Evolutionary conservation across 2,888 invertebrate genomes (phyloP), one percentile per base, ranked within the genome.

Genomic region (Clostera curtula): DNA sequence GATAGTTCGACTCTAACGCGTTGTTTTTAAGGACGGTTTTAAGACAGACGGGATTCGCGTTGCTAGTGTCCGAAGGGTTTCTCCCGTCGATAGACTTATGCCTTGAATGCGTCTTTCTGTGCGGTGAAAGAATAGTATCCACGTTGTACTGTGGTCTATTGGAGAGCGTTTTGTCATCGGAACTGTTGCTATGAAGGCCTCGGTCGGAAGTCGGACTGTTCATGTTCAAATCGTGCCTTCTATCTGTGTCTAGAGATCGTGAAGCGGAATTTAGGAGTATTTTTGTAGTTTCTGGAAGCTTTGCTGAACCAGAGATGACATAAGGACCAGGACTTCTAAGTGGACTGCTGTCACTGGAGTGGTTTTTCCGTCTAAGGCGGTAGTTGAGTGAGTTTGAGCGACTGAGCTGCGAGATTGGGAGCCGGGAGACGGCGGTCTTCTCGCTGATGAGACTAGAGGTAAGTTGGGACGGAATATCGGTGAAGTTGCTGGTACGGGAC

Each of bases 51-150:
- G 56, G 41, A 20, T 75, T 79, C 3, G 73, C 72, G 36, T 79
- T 82, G 25, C 49, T 68, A 0, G 60, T 23, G 15, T 87, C 76
- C 7, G 73, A 67, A 4, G 71, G 59, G n/a, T 66, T 75, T 44
- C 74, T 67, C 10, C 71, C 76, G 17, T 87, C 87, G 21, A 85
- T 73, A 1, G 86, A 85, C 42, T 84, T 83, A 60, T 87, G 85
- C 19, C 87, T 61, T 5, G 74, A 43, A 52, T 88, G 87, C n/a
- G 77, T 65, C 36, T 85, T 83, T 40, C 84, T 84, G 34, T 71
- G 82, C 29, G 70, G 85, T 41, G 66, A 82, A n/a, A 70, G 29
- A 3, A 75, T 65, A 0, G 66, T 54, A 3, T 73, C 63, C 0
- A 84, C 69, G 39, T 84, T 76, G 17, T 73, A 70, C 1, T 55